These are phyloP conservation scores for Leptodactylus fuscus DNA, from an alignment of 2,113 vertebrate species.

Conservation along the genomic window DNA sequence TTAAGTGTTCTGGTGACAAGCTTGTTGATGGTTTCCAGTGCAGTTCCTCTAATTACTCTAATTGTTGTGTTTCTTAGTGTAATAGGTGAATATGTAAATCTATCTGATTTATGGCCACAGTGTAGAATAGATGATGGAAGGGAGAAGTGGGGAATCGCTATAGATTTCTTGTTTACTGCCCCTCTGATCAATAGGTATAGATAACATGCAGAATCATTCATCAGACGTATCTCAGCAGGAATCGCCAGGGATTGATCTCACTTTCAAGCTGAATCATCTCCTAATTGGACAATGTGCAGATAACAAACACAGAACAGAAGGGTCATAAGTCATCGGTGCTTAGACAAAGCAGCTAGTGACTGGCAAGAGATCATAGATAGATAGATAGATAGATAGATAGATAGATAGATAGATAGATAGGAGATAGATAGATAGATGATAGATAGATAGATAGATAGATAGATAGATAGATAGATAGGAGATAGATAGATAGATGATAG, in stretches of 20 bases:
- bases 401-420: neutral
- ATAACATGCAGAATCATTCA: neutral
- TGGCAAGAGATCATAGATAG: neutral
- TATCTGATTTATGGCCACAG: too few species aligned
- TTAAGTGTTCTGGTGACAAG: too few species aligned
- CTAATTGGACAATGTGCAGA: neutral
- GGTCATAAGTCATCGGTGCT: neutral
- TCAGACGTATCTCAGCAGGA: neutral
- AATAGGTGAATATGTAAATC: too few species aligned
- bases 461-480: too few species aligned
- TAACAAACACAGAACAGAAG: neutral
- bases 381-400: too few species aligned
- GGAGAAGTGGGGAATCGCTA: neutral
- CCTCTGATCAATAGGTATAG: neutral
- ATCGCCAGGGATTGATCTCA: neutral
- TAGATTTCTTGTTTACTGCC: slow-evolving; percentile 8
- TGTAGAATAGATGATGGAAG: neutral
- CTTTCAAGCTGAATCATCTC: too few species aligned
- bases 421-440: neutral
- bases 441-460: too few species aligned
- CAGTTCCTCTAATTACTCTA: neutral
- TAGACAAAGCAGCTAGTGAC: neutral
- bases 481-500: too few species aligned
- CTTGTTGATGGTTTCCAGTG: neutral
- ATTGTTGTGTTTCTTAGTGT: too few species aligned